phyloP scores from a whole-genome alignment of 2,888 invertebrate genomes.

The Schrankia costaestrigalis region DNA sequence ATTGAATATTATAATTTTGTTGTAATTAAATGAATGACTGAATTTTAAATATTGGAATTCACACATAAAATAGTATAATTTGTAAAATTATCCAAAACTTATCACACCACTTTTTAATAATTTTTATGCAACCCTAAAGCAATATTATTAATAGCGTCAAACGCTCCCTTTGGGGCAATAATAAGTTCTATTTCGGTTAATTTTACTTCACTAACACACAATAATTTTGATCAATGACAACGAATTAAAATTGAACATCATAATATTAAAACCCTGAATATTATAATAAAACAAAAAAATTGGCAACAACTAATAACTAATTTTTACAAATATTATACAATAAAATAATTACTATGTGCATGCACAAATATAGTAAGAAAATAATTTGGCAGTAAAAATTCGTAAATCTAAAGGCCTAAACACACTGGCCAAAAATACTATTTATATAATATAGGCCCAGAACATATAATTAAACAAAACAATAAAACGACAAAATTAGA shows the following conservation, averaged over 20 bases:
- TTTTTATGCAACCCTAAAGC: slow-evolving; percentile 80
- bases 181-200: slow-evolving; percentile 76
- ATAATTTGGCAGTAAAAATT: slow-evolving; percentile 81
- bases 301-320: slow-evolving; percentile 79
- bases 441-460: slow-evolving; percentile 76
- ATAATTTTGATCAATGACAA: slow-evolving; percentile 80
- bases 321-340: slow-evolving; percentile 74
- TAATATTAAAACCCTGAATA: slow-evolving; percentile 79
- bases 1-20: slow-evolving; percentile 20
- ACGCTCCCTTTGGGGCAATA: slow-evolving; percentile 79
- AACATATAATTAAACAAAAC: slow-evolving; percentile 75
- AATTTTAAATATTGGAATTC: slow-evolving; percentile 75
- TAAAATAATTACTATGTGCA: slow-evolving; percentile 80
- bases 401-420: slow-evolving; percentile 79
- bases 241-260: slow-evolving; percentile 76
- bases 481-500: slow-evolving; percentile 76
- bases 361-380: slow-evolving; percentile 80
- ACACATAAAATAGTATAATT: slow-evolving; percentile 80
- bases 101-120: slow-evolving; percentile 78
- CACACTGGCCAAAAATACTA: slow-evolving; percentile 78
- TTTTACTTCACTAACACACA: slow-evolving; percentile 78
- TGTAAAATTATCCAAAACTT: slow-evolving; percentile 81
- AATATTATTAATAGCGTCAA: slow-evolving; percentile 77
- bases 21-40: slow-evolving; percentile 55
- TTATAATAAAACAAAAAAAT: slow-evolving; percentile 74